Percentiles rank a stretch among this genome's conserved stretches.
Evolutionary conservation across 2,113 vertebrate species (phyloP).

Genomic region (Miniopterus natalensis): DNA sequence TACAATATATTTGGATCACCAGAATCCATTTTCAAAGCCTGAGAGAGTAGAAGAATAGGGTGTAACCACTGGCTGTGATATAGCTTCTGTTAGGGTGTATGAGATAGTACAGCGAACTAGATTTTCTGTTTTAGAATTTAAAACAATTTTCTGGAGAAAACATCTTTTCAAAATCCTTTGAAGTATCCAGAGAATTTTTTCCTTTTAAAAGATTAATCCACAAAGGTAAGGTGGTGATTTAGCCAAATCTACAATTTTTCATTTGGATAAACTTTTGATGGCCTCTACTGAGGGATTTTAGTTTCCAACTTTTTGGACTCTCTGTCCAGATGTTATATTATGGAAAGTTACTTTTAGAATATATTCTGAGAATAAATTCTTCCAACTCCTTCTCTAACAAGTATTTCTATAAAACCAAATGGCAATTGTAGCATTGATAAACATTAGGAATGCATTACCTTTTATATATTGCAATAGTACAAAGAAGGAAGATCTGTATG

Average conservation of each 20-base stretch:
- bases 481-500: neutral
- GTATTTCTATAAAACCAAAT: slow-evolving; percentile 19
- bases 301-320: neutral
- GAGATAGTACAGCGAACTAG: neutral
- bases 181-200: neutral
- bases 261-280: slow-evolving; percentile 57
- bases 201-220: slow-evolving; percentile 39
- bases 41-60: neutral
- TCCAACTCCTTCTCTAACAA: neutral
- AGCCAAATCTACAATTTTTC: slow-evolving; percentile 39
- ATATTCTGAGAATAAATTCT: neutral
- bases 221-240: neutral
- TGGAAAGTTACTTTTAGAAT: slow-evolving; percentile 12
- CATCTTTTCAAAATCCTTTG: slow-evolving; percentile 12
- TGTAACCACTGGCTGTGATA: neutral
- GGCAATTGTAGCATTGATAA: neutral
- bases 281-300: slow-evolving; percentile 17
- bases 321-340: neutral
- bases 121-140: slow-evolving; percentile 38
- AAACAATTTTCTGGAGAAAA: slow-evolving; percentile 37
- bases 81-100: neutral
- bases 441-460: neutral
- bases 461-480: neutral
- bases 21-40: neutral
- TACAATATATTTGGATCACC: neutral